Evolutionary conservation across 2,797 vertebrate genomes (phyloP), one percentile per base, ranked within the genome.

Genomic region (Amniataba percoides): DNA sequence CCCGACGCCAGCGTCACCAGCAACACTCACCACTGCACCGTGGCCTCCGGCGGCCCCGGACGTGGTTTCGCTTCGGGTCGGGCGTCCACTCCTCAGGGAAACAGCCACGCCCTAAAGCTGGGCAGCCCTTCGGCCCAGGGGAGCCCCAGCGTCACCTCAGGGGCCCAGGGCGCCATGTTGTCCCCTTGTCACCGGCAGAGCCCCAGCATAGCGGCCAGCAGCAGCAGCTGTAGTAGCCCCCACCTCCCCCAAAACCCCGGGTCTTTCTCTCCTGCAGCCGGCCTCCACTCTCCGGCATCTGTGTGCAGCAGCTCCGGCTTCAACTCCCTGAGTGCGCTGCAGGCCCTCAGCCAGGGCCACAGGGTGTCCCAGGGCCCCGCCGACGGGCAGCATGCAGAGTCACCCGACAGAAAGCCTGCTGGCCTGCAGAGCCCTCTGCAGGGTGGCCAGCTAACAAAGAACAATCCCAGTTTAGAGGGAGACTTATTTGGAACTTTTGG

Each of bases 321-420:
- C 87, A 98, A 95, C 87, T 97, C 97, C 80, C 96, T 98, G 60
- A 97, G 96, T 43, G 97, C 97, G 2, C 96, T 99, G 87, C 97
- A 99, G 87, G 97, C 96, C 74, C 96, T 98, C 87, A 98, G 96
- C 25, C 97, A 98, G 91, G 96, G 96, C 80, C 97, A 97, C 0
- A 93, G 96, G 51, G 95, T 97, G 78, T 92, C 95, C 68, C 93
- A 97, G 70, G 95, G 94, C 43, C 94, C 95, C 0, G 84, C 93
- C 1, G 92, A 98, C 86, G 95, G 94, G 6, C 85, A 64, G 52
- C 62, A 76, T 45, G 62, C 84, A 5, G 88, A 88, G 86, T 98
- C 98, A 12, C 96, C 98, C 63, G 97, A 98, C 90, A 92, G 95
- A 87, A 98, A 97, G 92, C 92, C 95, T 64, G 93, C 89, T 72